Evolutionary conservation across 92 coral and sea anemone genomes (phyloP).

Genomic region (Phenganax stokvisi): DNA sequence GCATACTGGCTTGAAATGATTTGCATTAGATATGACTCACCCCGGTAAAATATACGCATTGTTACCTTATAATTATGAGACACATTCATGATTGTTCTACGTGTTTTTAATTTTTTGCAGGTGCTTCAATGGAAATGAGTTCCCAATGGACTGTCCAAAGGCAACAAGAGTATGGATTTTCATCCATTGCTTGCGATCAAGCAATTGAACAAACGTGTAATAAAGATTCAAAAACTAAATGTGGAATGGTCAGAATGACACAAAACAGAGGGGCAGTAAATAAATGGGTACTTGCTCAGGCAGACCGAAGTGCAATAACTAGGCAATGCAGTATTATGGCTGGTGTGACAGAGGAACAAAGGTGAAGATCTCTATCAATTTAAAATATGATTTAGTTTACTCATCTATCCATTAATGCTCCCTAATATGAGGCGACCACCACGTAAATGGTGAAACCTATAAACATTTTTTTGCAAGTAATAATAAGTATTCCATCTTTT

Average conservation of each 20-base stretch:
- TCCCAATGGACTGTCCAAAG: conserved; percentile 15
- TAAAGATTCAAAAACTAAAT: conserved; percentile 14
- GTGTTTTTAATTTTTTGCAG: not conserved
- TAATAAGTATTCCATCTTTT: not conserved
- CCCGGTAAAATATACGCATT: not conserved
- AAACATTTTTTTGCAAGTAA: not conserved
- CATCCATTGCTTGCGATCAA: conserved; percentile 15
- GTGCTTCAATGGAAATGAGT: not conserved
- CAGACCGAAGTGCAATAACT: conserved; percentile 13
- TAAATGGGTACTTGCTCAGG: conserved; percentile 12
- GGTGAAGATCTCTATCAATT: not conserved
- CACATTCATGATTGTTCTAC: not conserved
- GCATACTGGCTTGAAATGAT: conserved; percentile 17
- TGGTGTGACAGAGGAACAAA: conserved; percentile 22
- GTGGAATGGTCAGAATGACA: conserved; percentile 3
- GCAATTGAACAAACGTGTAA: conserved; percentile 5
- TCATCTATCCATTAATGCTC: no score
- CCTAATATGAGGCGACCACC: no score
- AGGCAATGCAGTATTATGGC: conserved; percentile 12
- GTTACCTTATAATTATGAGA: not conserved
- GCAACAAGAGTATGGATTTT: conserved; percentile 14
- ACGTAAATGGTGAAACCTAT: not conserved
- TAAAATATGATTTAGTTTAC: not conserved
- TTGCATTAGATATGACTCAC: conserved; percentile 8
- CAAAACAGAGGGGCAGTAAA: conserved; percentile 3